Base-by-base conservation (phyloP, 1,140 invertebrate species). In the Conus betulinus region DNA sequence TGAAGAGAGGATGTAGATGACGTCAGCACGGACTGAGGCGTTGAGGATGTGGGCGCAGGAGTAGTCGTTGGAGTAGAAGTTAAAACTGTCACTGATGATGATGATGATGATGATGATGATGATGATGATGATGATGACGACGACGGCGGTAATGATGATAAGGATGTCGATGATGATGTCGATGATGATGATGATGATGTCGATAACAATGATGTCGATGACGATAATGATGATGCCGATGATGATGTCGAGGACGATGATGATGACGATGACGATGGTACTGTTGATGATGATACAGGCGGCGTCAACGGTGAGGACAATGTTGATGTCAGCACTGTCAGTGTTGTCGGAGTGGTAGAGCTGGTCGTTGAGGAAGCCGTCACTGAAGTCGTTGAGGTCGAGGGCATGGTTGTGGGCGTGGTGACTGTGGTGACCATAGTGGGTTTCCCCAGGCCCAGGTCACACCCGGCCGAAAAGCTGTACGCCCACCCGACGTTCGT, bases 381-480 rank as follows among this genome's bases (percentile, higher is more conserved):
- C n/a, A 6, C 71, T 74, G 71, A 20, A n/a, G 71, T 74, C 23
- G 71, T 74, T 74, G 71, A 8, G 7, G 71, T n/a, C n/a, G 71
- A 74, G 20, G 76, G 7, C 3, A 25, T 81, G 20, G 51, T 8
- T 11, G 25, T 78, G 27, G 76, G 13, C 4, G 25, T 78, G 76
- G 27, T 27, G 13, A 27, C 7, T 7, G 8, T 78, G n/a, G 76
- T 78, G 57, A 60, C 15, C 8, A 4, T 60, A 4, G 79, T 81
- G 13, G 79, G 79, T 20, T 52, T 53, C 13, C 79, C 79, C 13
- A 81, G 23, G 3, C 79, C 79, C 39, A 81, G 51, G 51, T 81
- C 79, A 53, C 79, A 81, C 27, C 79, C 79, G 15, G 79, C 79
- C 3, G 79, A 81, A 53, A 81, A 81, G 20, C 39, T 81, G 79